Conservation (phyloP, 2,113 vertebrate species). For the Murina feae region DNA sequence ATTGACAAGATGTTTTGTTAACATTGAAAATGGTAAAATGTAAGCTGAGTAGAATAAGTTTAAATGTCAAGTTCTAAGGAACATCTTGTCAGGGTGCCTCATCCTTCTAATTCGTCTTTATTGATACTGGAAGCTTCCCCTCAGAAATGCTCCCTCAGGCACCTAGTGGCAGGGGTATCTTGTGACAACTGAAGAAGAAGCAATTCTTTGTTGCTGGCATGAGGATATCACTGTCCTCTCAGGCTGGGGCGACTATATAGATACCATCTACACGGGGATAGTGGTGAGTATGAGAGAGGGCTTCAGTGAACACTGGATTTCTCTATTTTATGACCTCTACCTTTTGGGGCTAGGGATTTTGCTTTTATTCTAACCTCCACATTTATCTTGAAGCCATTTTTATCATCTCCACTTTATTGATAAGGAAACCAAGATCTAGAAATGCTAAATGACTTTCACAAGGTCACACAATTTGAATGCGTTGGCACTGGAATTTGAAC, state of each 20-base stretch:
- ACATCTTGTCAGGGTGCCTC: neutral
- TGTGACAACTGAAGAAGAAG: neutral
- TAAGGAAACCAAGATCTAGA: neutral
- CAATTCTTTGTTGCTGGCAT: neutral
- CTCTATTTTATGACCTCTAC: neutral
- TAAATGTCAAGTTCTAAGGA: conserved; percentile 20
- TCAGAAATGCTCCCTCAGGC: neutral
- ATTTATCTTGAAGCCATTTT: neutral
- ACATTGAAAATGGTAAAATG: conserved; percentile 9
- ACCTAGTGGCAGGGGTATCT: neutral
- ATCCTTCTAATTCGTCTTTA: neutral
- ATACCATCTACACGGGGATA: rapidly evolving
- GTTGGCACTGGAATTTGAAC: neutral
- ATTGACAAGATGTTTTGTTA: neutral
- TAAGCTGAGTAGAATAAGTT: neutral
- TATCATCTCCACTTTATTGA: neutral
- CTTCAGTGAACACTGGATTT: neutral
- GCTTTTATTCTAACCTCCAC: neutral
- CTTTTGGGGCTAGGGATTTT: neutral
- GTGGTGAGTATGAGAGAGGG: neutral
- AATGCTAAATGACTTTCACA: neutral
- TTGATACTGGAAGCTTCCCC: neutral
- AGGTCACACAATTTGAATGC: neutral
- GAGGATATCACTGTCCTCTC: neutral
- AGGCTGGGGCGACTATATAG: too few species aligned